Evolutionary conservation across 2,113 vertebrate genomes (phyloP).

Genomic region (Sylvietta virens): DNA sequence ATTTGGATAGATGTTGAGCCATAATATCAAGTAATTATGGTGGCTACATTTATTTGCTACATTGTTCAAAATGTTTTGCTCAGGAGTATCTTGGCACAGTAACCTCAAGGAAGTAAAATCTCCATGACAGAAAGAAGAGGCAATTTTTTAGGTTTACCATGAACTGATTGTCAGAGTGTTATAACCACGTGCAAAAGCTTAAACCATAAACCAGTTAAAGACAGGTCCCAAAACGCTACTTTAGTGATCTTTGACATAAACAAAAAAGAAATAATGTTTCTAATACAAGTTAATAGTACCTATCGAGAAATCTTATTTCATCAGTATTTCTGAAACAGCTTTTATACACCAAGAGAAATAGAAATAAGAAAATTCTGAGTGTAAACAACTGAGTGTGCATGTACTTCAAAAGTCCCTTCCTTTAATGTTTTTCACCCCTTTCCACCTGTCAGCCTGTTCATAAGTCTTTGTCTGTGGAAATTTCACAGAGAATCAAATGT

Average conservation of each 20-base stretch:
- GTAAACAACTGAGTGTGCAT: not conserved
- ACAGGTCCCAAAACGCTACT: not conserved
- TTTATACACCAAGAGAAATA: not conserved
- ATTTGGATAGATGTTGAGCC: constrained; percentile 15
- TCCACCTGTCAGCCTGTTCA: not conserved
- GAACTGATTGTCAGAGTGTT: not conserved
- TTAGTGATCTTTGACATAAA: not conserved
- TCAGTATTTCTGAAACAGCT: not conserved
- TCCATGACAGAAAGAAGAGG: not conserved
- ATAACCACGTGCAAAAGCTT: not conserved
- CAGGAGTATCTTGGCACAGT: not conserved
- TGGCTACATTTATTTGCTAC: not conserved
- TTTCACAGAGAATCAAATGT: not conserved
- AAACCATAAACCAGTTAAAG: not conserved
- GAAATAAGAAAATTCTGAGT: not conserved
- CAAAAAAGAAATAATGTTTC: not conserved
- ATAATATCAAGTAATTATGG: not conserved
- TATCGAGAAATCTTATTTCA: not conserved
- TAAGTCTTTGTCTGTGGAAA: not conserved
- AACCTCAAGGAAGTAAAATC: constrained; percentile 5
- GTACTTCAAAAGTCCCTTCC: not conserved
- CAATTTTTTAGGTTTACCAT: not conserved
- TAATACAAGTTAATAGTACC: not conserved
- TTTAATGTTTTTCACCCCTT: not conserved
- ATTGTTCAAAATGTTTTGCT: not conserved